Conservation (phyloP, 2,797 vertebrate species). For the Tangara arthus region DNA sequence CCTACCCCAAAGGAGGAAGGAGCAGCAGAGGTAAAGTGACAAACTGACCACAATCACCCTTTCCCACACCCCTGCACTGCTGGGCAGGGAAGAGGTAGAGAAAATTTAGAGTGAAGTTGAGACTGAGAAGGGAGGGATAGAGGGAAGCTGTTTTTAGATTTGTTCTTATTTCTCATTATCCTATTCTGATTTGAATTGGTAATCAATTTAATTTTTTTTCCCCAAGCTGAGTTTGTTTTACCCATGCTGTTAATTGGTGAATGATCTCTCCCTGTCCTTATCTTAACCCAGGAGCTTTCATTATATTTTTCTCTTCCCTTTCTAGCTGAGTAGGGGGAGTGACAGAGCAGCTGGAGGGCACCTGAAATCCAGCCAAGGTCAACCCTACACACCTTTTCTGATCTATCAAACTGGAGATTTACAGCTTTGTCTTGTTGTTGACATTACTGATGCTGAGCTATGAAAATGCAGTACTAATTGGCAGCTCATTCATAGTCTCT, state of each 20-base stretch:
- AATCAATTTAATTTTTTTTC: neutral
- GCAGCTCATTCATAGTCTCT: neutral
- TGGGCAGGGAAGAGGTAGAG: neutral
- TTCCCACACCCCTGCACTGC: neutral
- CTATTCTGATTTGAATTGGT: neutral
- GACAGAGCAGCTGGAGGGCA: neutral
- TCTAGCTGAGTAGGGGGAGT: neutral
- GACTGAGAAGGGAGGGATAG: neutral
- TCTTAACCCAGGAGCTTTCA: neutral
- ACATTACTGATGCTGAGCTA: neutral
- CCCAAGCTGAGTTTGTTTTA: neutral
- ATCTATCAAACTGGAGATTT: neutral
- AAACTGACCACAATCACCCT: fast-evolving
- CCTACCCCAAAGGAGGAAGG: neutral
- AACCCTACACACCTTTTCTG: neutral
- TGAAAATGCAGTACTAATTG: neutral
- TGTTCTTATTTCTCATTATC: neutral
- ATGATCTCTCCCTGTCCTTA: neutral
- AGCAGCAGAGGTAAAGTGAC: neutral
- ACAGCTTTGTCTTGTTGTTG: neutral
- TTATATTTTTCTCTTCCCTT: neutral
- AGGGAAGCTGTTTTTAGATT: neutral
- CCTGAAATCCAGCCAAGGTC: neutral
- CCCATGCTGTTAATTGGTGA: neutral
- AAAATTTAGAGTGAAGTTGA: neutral